phyloP scores from a whole-genome alignment of 1,140 invertebrate genomes.

The Pseudomyrmex flavicornis region DNA sequence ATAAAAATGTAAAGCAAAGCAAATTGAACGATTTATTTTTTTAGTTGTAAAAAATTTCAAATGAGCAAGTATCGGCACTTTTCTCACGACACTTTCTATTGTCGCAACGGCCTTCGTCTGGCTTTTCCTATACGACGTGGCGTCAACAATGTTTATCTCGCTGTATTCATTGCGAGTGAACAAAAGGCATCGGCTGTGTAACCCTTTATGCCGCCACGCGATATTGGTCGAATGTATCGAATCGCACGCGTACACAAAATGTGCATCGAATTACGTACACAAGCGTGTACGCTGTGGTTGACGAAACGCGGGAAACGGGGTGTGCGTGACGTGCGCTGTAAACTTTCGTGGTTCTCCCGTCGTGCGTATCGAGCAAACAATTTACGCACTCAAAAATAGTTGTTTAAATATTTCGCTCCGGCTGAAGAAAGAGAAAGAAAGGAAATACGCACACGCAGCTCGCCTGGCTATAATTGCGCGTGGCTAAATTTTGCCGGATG shows the following conservation, averaged over 20 bases:
- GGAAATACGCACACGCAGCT: background rate
- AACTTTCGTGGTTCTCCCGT: constrained; percentile 58
- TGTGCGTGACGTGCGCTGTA: constrained; percentile 68
- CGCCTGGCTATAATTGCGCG: constrained; percentile 15
- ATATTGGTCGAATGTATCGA: constrained; percentile 49
- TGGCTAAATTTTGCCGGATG: constrained; percentile 30
- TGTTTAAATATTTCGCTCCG: constrained; percentile 43
- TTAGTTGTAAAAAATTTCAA: background rate
- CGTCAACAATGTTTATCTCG: background rate
- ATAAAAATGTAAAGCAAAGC: background rate
- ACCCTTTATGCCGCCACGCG: background rate
- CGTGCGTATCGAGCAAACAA: constrained; percentile 63
- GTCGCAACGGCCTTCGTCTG: background rate
- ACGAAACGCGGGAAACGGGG: constrained; percentile 53
- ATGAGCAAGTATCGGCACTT: background rate
- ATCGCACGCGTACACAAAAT: constrained; percentile 59
- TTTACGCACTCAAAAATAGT: constrained; percentile 48
- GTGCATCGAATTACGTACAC: constrained; percentile 40
- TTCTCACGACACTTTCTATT: background rate
- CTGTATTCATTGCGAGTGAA: background rate
- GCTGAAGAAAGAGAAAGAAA: background rate
- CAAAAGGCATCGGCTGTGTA: background rate
- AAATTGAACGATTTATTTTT: constrained; percentile 11
- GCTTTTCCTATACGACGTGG: background rate
- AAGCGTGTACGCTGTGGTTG: constrained; percentile 41